Percentiles rank a stretch among this genome's conserved stretches.
phyloP scores from a whole-genome alignment of 2,113 vertebrate genomes.

The Diphyllodes magnificus region DNA sequence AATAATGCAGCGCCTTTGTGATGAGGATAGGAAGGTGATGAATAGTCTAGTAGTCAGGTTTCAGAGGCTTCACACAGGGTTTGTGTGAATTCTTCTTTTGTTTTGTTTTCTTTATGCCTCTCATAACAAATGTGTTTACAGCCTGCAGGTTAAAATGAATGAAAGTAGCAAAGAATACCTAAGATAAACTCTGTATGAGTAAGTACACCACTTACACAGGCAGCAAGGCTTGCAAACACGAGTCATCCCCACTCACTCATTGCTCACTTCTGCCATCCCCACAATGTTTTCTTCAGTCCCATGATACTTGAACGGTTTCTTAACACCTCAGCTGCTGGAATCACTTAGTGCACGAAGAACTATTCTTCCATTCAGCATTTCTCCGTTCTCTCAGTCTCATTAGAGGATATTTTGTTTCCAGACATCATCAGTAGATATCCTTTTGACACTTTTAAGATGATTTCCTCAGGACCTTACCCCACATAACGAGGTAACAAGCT shows the following conservation, averaged over 20 bases:
- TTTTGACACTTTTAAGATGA: background rate
- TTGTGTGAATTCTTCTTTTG: background rate
- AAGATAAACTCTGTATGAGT: slow-evolving; percentile 5
- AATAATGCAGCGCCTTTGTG: background rate
- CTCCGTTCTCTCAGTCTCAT: background rate
- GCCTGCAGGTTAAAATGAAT: slow-evolving; percentile 22
- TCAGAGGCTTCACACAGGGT: slow-evolving; percentile 1
- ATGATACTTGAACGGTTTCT: background rate
- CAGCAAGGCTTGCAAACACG: background rate
- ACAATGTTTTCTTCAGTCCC: background rate
- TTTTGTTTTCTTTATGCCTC: background rate
- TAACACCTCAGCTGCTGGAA: background rate
- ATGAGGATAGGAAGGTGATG: background rate
- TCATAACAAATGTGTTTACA: slow-evolving; percentile 47
- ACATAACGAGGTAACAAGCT: background rate
- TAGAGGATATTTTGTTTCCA: background rate
- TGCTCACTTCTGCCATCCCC: background rate
- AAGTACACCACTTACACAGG: background rate
- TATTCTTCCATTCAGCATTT: background rate
- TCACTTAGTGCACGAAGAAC: background rate
- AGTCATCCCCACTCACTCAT: background rate
- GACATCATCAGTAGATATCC: background rate
- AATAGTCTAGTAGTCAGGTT: background rate
- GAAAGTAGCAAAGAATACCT: background rate
- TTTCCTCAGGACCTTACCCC: background rate